phyloP scores from a whole-genome alignment of 2,113 vertebrate genomes.

The Gasterosteus aculeatus region DNA sequence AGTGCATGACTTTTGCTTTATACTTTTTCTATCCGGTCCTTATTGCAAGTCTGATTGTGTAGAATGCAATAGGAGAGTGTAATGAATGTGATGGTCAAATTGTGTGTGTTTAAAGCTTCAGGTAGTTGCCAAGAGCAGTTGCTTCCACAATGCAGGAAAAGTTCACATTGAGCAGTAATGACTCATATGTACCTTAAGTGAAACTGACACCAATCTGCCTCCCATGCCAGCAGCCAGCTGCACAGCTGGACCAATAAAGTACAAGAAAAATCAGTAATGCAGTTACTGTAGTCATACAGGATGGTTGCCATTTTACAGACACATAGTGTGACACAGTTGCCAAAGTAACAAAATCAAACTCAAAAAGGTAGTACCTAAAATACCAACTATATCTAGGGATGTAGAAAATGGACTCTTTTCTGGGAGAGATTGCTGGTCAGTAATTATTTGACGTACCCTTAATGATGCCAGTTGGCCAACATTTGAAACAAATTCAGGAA shows the following conservation, averaged over 20 bases:
- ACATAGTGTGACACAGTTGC: background rate
- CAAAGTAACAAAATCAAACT: slow-evolving; percentile 20
- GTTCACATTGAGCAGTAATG: slow-evolving; percentile 44
- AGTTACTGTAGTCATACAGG: slow-evolving; percentile 10
- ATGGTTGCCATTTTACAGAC: slow-evolving; percentile 19
- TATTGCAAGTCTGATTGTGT: background rate
- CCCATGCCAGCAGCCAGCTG: slow-evolving; percentile 41
- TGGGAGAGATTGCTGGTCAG: background rate
- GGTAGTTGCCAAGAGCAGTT: slow-evolving; percentile 4
- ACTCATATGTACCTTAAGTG: slow-evolving; percentile 36
- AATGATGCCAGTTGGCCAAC: background rate
- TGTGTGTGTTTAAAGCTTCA: background rate
- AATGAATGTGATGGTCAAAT: background rate
- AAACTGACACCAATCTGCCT: slow-evolving; percentile 45
- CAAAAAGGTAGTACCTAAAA: slow-evolving; percentile 1
- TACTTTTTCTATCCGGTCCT: background rate
- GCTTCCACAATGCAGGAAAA: slow-evolving; percentile 6
- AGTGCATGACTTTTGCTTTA: background rate
- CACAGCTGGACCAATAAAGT: slow-evolving; percentile 49
- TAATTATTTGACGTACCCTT: background rate
- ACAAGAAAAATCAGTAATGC: slow-evolving; percentile 36
- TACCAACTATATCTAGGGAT: background rate
- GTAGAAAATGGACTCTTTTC: too few relatives aligned
- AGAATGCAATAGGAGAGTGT: background rate
- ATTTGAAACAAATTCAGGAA: background rate